phyloP scores from a whole-genome alignment of 2,888 invertebrate species.

The Lathronympha strigana region DNA sequence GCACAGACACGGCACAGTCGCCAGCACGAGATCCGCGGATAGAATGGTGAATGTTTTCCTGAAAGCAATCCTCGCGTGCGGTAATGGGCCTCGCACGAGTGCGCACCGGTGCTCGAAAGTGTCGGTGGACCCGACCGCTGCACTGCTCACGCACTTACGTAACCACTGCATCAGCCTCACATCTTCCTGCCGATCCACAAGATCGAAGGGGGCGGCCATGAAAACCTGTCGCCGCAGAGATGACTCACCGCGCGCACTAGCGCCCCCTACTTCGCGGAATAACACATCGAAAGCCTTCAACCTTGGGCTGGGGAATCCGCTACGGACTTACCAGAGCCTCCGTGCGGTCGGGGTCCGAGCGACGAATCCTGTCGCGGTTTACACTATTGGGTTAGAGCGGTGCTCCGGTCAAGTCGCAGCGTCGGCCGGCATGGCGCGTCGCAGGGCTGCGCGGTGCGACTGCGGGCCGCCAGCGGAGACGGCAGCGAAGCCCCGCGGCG shows the following conservation, averaged over 20 bases:
- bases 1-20: slow-evolving; percentile 51
- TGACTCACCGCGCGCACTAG: slow-evolving; percentile 78
- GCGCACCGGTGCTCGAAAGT: slow-evolving; percentile 72
- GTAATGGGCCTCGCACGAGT: slow-evolving; percentile 72
- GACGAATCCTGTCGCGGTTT: slow-evolving; percentile 59
- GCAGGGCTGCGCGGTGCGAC: slow-evolving; percentile 75
- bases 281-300: slow-evolving; percentile 60
- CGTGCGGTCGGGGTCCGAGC: slow-evolving; percentile 60
- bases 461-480: slow-evolving; percentile 69
- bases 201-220: slow-evolving; percentile 78
- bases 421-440: slow-evolving; percentile 76
- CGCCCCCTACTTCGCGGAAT: slow-evolving; percentile 73
- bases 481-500: slow-evolving; percentile 61
- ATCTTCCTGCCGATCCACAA: slow-evolving; percentile 63
- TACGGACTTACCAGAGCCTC: slow-evolving; percentile 74
- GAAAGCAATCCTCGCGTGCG: slow-evolving; percentile 77
- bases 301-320: slow-evolving; percentile 61
- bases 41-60: slow-evolving; percentile 82
- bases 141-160: slow-evolving; percentile 77
- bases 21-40: slow-evolving; percentile 66
- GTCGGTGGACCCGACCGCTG: slow-evolving; percentile 70
- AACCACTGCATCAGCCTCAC: slow-evolving; percentile 70
- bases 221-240: slow-evolving; percentile 78
- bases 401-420: slow-evolving; percentile 76
- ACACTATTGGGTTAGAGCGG: slow-evolving; percentile 67